A percentile compares a stretch with the other conserved stretches of the same genome.
These are phyloP conservation scores for Drosophila willistoni DNA, from an alignment of 1,140 invertebrate species.

Conservation along the genomic window DNA sequence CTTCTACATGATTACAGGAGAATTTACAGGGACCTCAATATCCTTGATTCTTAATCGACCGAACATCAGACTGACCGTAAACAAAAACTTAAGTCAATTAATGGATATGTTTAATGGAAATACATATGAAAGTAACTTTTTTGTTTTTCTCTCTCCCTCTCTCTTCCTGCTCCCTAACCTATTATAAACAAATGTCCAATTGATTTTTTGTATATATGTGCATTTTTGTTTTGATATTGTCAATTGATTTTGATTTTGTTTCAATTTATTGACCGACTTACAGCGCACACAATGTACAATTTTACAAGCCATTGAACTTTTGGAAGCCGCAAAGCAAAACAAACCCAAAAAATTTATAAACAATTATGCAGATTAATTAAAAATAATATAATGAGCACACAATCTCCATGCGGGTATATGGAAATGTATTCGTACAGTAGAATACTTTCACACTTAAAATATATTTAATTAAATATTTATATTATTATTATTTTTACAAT, in stretches of 20 bases:
- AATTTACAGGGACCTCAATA: too few relatives aligned
- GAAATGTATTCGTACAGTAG: background rate
- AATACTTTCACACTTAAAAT: slow-evolving; percentile 22
- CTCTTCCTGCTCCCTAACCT: too few relatives aligned
- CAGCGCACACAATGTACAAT: slow-evolving; percentile 14
- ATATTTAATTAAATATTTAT: slow-evolving; percentile 74
- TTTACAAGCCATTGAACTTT: slow-evolving; percentile 49
- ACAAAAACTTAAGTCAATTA: too few relatives aligned
- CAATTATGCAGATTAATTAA: slow-evolving; percentile 40
- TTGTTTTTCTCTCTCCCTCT: too few relatives aligned
- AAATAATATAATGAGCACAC: slow-evolving; percentile 27
- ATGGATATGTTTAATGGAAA: too few relatives aligned
- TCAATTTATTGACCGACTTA: background rate
- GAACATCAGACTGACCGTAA: too few relatives aligned
- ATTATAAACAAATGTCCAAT: background rate
- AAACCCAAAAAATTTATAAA: slow-evolving; percentile 37
- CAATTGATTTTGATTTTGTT: background rate
- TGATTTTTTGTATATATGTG: background rate
- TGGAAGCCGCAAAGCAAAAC: slow-evolving; percentile 28
- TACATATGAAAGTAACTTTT: too few relatives aligned
- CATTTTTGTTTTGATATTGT: background rate
- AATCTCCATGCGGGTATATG: background rate
- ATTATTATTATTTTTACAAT: slow-evolving; percentile 48
- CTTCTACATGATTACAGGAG: too few relatives aligned
- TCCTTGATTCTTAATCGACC: too few relatives aligned